phyloP scores from a whole-genome alignment of 2,113 vertebrate genomes.

The Gila orcuttii region DNA sequence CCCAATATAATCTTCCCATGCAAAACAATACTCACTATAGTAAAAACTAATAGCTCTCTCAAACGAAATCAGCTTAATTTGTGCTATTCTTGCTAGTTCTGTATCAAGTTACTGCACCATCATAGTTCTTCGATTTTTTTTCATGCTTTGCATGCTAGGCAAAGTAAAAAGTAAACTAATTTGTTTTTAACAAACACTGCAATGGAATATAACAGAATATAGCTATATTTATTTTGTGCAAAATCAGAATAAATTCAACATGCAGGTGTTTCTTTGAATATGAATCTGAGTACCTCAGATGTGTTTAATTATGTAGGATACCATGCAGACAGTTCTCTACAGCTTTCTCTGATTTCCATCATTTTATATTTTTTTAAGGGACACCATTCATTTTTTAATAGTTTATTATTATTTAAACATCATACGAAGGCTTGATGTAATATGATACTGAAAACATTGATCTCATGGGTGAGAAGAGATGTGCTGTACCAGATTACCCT shows the following conservation, averaged over 20 bases:
- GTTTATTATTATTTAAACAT: conserved; percentile 17
- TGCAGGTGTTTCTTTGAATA: conserved; percentile 3
- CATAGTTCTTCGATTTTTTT: not conserved
- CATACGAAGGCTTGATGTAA: not conserved
- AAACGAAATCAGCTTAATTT: not conserved
- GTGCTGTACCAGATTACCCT: not conserved
- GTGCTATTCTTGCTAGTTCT: not conserved
- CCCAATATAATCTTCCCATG: not conserved
- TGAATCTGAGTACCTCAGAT: not conserved
- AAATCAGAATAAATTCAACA: not conserved
- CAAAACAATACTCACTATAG: not conserved
- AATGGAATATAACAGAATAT: not conserved
- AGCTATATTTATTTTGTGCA: not conserved
- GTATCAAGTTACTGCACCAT: not conserved
- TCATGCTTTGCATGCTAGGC: too few relatives aligned
- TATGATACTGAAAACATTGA: conserved; percentile 25
- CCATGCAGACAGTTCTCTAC: not conserved
- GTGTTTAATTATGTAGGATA: not conserved
- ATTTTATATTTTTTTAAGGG: not conserved
- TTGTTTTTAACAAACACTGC: not conserved
- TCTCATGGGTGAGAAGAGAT: conserved; percentile 26
- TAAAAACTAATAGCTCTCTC: not conserved
- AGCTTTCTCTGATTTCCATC: not conserved
- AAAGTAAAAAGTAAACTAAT: not conserved
- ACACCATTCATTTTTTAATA: conserved; percentile 10